Percentiles rank a stretch among this genome's conserved stretches.
Conservation (phyloP, 1,140 invertebrate species). For the Propsilocerus akamusi region DNA sequence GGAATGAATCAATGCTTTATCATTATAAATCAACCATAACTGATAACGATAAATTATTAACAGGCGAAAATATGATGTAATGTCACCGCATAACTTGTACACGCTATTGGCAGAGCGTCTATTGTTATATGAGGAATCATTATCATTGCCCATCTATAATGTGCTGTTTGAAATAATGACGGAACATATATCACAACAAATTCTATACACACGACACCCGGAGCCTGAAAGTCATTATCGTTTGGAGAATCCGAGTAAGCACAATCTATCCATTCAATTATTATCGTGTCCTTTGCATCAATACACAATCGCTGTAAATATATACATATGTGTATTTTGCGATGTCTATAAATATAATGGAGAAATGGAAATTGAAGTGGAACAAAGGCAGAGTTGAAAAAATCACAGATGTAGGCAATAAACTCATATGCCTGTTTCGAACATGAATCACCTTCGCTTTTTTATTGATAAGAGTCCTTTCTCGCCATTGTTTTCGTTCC, state of each 20-base stretch:
- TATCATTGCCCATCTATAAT: constrained; percentile 90
- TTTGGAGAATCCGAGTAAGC: constrained; percentile 92
- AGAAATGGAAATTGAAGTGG: too few species aligned
- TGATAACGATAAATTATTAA: background rate
- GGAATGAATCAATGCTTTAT: background rate
- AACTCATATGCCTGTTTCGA: too few species aligned
- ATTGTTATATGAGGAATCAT: constrained; percentile 69
- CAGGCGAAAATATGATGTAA: constrained; percentile 93
- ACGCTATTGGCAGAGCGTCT: constrained; percentile 86
- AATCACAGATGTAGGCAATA: too few species aligned
- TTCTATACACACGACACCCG: constrained; percentile 74
- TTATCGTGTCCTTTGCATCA: too few species aligned
- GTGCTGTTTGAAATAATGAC: constrained; percentile 98
- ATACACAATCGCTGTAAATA: too few species aligned
- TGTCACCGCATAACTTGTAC: constrained; percentile 96
- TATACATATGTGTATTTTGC: too few species aligned
- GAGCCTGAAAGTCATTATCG: constrained; percentile 88
- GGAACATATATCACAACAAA: constrained; percentile 89
- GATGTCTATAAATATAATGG: too few species aligned
- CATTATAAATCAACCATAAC: background rate
- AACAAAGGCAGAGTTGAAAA: too few species aligned
- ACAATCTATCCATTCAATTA: background rate
- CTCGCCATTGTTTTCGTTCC: too few species aligned
- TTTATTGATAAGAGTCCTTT: too few species aligned
- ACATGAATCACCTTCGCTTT: too few species aligned